Percentiles rank a stretch among this genome's conserved stretches.
Conservation (phyloP, 2,888 invertebrate species). For the Calephelis perditalis region DNA sequence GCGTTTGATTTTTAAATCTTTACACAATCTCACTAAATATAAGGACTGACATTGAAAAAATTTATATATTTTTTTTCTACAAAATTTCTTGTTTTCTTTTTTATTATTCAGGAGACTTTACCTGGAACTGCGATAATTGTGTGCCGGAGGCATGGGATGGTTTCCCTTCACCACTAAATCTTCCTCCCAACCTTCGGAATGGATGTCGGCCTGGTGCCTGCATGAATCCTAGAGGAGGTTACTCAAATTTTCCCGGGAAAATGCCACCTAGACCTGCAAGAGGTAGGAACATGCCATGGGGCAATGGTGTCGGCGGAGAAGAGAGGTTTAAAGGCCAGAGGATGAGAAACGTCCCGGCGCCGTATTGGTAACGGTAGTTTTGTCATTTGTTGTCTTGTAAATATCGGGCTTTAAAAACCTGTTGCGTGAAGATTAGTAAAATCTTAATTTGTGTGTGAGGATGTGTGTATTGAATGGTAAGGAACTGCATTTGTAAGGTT, state of each 20-base stretch:
- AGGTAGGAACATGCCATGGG: constrained; percentile 62
- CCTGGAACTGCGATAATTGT: constrained; percentile 56
- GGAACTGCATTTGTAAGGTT: background rate
- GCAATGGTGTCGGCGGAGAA: constrained; percentile 52
- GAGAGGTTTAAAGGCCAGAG: constrained; percentile 63
- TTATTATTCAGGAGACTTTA: constrained; percentile 47
- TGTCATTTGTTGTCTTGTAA: constrained; percentile 3
- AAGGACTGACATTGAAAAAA: too few relatives aligned
- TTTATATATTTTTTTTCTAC: constrained; percentile 17
- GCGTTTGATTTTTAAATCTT: background rate
- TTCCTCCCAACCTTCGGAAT: constrained; percentile 55
- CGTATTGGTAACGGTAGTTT: constrained; percentile 54
- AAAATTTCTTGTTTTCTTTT: constrained; percentile 8
- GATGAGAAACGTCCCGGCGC: constrained; percentile 56
- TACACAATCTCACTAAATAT: constrained; percentile 9
- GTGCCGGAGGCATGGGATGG: constrained; percentile 57
- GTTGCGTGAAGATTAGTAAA: constrained; percentile 6
- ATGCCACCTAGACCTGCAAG: constrained; percentile 44
- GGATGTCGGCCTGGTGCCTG: constrained; percentile 62
- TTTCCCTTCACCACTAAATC: constrained; percentile 49
- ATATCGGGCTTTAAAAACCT: constrained; percentile 11
- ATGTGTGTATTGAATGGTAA: background rate
- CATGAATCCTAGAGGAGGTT: constrained; percentile 42
- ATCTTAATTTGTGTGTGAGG: constrained; percentile 2
- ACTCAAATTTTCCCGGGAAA: constrained; percentile 47